Conservation (phyloP, 2,797 vertebrate genomes). For the Lacerta viridis region DNA sequence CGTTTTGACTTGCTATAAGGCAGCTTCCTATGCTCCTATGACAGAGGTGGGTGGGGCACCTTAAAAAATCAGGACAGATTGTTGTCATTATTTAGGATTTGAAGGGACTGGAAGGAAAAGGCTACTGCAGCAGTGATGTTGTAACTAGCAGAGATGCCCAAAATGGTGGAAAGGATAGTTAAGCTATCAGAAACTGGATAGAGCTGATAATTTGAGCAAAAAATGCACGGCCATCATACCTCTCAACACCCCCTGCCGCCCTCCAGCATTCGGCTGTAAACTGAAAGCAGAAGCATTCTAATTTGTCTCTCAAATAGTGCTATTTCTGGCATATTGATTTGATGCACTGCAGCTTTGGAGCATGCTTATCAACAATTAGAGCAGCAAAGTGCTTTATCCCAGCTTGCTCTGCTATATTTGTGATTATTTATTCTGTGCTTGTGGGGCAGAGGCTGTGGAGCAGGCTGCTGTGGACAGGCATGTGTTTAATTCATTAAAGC, state of each 20-base stretch:
- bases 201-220: background rate
- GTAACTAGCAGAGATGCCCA: background rate
- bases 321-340: conserved; percentile 30
- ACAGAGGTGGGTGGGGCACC: no score
- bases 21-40: no score
- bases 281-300: background rate
- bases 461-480: background rate
- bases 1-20: no score
- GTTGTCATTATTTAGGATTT: background rate
- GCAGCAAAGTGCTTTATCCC: conserved; percentile 28
- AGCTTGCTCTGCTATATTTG: background rate
- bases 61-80: no score
- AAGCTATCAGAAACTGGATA: conserved; percentile 31
- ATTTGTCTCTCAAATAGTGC: conserved; percentile 41
- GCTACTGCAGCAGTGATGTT: background rate
- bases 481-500: no score
- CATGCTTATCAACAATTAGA: conserved; percentile 47
- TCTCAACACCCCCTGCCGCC: background rate
- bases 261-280: conserved; percentile 10
- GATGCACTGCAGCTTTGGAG: background rate
- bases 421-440: conserved; percentile 2
- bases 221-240: background rate
- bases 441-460: background rate
- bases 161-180: background rate
- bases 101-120: no score